Conservation (phyloP, 2,113 vertebrate species). For the Strix uralensis region DNA sequence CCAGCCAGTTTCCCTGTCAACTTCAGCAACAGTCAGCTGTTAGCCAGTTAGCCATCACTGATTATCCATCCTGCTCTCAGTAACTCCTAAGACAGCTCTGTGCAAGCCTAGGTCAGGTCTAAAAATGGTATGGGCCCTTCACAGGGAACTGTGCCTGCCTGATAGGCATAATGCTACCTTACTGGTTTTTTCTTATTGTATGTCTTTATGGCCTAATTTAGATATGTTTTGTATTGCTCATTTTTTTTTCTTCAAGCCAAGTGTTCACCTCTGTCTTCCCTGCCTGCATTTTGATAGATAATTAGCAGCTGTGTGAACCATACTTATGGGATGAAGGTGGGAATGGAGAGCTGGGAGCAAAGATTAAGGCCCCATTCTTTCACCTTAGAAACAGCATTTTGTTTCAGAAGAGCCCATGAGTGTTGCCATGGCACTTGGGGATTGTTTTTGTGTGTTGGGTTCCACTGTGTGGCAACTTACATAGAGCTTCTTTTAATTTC, state of each 20-base stretch:
- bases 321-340: background rate
- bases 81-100: background rate
- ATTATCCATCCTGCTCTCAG: background rate
- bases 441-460: background rate
- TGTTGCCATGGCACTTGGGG: slow-evolving; percentile 24
- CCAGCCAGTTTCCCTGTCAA: background rate
- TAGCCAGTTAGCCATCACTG: background rate
- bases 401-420: background rate
- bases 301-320: background rate
- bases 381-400: slow-evolving; percentile 15
- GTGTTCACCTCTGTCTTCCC: background rate
- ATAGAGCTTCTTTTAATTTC: slow-evolving; percentile 23
- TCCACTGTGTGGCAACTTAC: background rate
- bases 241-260: background rate
- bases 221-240: background rate
- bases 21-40: background rate
- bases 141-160: background rate
- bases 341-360: background rate
- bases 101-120: background rate
- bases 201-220: background rate
- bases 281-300: background rate
- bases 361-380: slow-evolving; percentile 33
- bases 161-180: background rate
- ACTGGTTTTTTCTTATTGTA: background rate
- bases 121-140: background rate